Base-by-base conservation (phyloP, 2,797 vertebrate species). In the Cryptoprocta ferox region DNA sequence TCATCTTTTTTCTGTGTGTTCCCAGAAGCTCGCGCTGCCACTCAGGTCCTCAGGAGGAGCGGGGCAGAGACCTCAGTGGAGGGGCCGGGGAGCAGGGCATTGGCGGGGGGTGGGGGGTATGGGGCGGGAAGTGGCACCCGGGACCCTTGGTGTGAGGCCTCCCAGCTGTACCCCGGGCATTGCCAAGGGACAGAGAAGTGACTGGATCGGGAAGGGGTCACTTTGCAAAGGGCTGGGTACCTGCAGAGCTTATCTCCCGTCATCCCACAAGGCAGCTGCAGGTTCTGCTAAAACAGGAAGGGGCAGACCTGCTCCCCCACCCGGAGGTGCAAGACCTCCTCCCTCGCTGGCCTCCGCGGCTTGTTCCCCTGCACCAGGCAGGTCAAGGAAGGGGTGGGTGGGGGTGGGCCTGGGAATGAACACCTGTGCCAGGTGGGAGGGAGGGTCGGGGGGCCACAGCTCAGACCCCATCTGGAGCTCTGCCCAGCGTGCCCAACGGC, bases 231-330 rank as follows among this genome's bases (percentile, higher is more conserved):
- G n/a, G 89, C 24, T 0, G 0, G 1, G 6, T 11, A 4, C 53
- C 61, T 59, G 37, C 16, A 56, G 21, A 30, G 80, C 87, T 83
- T 85, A 90, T 88, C 92, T 97, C 79, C 24, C 15, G 4, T 16
- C 15, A 0, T 78, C 39, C n/a, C 86, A 63, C 26, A 1, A 1
- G 0, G 95, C n/a, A 48, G 50, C 50, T 39, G 65, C 39, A 80
- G 75, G 56, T 39, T 93, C 39, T 73, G 84, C 79, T 92, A 42
- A 95, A 35, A 92, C 87, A 93, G 95, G 89, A 97, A 97, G 70
- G 11, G 75, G 12, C 30, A n/a, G 10, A 39, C 50, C 14, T 37
- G 18, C 39, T 21, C 5, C 68, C 37, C 56, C 56, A 21, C 5
- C 1, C 0, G 1, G 19, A 10, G n/a, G 6, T 28, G 63, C 28